A percentile compares a stretch with the other conserved stretches of the same genome.
Evolutionary conservation across 2,797 vertebrate species (phyloP).

Genomic region (Oreochromis grahami): DNA sequence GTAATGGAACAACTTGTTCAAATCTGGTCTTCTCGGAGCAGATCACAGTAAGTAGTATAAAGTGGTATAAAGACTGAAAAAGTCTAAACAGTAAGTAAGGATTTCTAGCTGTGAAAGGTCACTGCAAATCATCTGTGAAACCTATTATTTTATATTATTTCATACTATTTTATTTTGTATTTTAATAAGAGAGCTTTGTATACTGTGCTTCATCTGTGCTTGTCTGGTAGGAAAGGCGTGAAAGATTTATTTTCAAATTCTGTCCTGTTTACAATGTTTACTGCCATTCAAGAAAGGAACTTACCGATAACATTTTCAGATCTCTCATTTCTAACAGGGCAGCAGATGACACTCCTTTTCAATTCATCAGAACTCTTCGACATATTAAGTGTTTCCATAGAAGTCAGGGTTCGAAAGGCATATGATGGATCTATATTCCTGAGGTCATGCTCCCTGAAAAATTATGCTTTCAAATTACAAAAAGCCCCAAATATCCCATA

Average conservation of each 20-base stretch:
- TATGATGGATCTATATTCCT: conserved; percentile 27
- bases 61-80: neutral
- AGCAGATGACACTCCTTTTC: conserved; percentile 44
- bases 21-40: neutral
- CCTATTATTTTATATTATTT: neutral
- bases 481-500: neutral
- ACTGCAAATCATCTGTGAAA: neutral
- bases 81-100: neutral
- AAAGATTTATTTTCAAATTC: neutral
- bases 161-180: neutral
- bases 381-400: conserved; percentile 47
- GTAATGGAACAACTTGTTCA: neutral
- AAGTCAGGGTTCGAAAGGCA: conserved; percentile 28
- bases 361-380: conserved; percentile 13
- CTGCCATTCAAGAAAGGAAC: neutral
- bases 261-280: neutral
- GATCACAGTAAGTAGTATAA: neutral
- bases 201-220: neutral
- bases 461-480: neutral
- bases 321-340: conserved; percentile 53
- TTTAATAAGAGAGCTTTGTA: neutral
- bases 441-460: conserved; percentile 40
- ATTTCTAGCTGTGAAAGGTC: neutral
- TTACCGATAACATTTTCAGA: conserved; percentile 53
- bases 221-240: neutral